These are phyloP conservation scores for Batillaria attramentaria DNA, from an alignment of 1,140 invertebrate species.

Conservation along the genomic window DNA sequence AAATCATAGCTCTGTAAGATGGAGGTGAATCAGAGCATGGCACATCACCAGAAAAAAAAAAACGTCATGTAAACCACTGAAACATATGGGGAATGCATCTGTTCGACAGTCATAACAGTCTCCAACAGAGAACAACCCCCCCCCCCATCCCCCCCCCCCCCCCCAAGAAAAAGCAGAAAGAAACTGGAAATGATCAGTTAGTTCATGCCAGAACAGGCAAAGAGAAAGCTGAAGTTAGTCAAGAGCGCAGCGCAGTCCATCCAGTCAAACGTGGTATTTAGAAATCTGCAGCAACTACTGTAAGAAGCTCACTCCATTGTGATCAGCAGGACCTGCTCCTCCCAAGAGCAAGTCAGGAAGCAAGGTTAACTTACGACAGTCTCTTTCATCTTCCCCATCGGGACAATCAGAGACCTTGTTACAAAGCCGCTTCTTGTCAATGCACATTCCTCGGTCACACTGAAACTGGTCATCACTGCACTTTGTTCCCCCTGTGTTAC, in stretches of 20 bases:
- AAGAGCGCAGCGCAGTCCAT: not conserved
- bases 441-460: conserved; percentile 65
- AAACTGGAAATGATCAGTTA: not conserved
- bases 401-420: conserved; percentile 87
- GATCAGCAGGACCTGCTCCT: too few species aligned
- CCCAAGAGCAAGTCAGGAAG: not conserved
- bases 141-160: not conserved
- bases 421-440: conserved; percentile 73
- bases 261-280: too few species aligned
- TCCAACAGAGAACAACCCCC: not conserved
- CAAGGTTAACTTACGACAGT: conserved; percentile 79
- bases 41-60: too few species aligned
- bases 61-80: too few species aligned
- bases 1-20: too few species aligned
- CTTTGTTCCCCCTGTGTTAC: not conserved
- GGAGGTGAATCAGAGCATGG: too few species aligned
- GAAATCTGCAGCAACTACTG: too few species aligned
- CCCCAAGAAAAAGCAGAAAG: not conserved
- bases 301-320: too few species aligned
- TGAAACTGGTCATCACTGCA: conserved; percentile 56
- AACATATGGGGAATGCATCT: too few species aligned
- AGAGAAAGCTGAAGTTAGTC: not conserved
- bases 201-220: conserved; percentile 13
- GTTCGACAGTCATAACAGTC: too few species aligned
- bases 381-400: conserved; percentile 91